Base-by-base conservation (phyloP, 1,140 invertebrate species). In the Drosophila aff. region DNA sequence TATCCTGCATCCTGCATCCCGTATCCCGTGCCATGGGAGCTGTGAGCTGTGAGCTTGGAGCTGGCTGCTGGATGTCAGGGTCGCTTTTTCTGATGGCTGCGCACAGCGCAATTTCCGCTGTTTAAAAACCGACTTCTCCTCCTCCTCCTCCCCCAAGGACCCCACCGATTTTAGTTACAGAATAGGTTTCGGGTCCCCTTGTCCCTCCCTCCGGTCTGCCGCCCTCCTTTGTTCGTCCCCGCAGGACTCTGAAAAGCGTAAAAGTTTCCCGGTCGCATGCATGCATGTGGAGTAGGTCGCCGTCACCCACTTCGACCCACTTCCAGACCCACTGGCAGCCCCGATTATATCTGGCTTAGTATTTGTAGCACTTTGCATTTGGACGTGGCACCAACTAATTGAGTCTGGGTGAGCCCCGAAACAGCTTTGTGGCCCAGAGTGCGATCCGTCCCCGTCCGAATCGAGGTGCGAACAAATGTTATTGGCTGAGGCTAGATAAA, bases 71-170 rank as follows among this genome's bases (percentile, higher is more conserved):
- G 38, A 63, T 76, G 72, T 82, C 61, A 75, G 82, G 58, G 61
- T 64, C 59, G 72, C 75, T 87, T 80, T 84, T 84, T 78, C 77
- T 89, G 84, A 77, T 89, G 84, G 73, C 80, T 83, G 81, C 21
- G 53, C 78, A 84, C 84, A 87, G 84, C 84, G 75, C 85, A 89
- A 89, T 89, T 89, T 89, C 84, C 84, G 85, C 81, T 89, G 81
- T 89, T 89, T 90, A 84, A 89, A 89, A 89, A 89, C 78, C 87
- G 71, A 89, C 84, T 87, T 89, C 74, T 69, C 80, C 50, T 13
- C 5, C 26, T 5, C 26, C 1, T 28, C 6, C 33, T 33, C 33
- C 40, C 33, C 21, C 28, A 58, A 58, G 50, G 50, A 71, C 28
- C 63, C 33, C 40, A 66, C 40, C 21, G 46, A 68, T 72, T 74